phyloP scores from a whole-genome alignment of 2,113 vertebrate genomes.

The Otolemur garnettii region DNA sequence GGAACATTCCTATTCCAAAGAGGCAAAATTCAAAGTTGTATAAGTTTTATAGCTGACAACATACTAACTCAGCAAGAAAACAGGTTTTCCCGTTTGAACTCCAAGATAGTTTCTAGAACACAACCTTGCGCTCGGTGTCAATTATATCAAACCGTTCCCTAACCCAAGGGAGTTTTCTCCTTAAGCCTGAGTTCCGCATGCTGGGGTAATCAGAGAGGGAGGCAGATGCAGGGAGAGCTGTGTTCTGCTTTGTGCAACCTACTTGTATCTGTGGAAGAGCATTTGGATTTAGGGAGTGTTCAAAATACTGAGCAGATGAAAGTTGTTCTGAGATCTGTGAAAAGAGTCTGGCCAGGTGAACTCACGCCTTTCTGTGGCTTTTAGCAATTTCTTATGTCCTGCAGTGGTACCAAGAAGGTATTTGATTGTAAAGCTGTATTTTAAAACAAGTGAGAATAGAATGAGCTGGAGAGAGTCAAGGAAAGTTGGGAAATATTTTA shows the following conservation, averaged over 20 bases:
- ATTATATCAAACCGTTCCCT: not conserved
- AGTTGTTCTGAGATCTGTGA: not conserved
- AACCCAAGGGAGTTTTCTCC: not conserved
- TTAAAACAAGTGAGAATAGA: slow-evolving; percentile 8
- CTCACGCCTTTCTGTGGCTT: slow-evolving; percentile 9
- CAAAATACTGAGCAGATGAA: not conserved
- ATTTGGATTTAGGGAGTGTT: not conserved
- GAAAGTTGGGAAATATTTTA: not conserved
- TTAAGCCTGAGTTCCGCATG: not conserved
- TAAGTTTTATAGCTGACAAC: not conserved
- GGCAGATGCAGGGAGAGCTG: not conserved
- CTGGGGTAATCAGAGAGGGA: not conserved
- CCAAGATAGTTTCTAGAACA: not conserved
- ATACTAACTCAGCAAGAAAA: not conserved
- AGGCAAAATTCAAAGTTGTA: not conserved
- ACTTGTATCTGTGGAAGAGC: not conserved
- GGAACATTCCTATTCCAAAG: not conserved
- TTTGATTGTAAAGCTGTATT: not conserved
- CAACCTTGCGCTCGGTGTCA: not conserved
- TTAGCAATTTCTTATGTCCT: not conserved
- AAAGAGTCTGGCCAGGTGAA: not conserved
- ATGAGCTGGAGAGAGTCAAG: not conserved
- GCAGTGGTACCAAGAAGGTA: not conserved
- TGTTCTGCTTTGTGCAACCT: not conserved
- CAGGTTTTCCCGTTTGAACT: not conserved